phyloP scores from a whole-genome alignment of 2,113 vertebrate genomes.

The Phyllostomus discolor region DNA sequence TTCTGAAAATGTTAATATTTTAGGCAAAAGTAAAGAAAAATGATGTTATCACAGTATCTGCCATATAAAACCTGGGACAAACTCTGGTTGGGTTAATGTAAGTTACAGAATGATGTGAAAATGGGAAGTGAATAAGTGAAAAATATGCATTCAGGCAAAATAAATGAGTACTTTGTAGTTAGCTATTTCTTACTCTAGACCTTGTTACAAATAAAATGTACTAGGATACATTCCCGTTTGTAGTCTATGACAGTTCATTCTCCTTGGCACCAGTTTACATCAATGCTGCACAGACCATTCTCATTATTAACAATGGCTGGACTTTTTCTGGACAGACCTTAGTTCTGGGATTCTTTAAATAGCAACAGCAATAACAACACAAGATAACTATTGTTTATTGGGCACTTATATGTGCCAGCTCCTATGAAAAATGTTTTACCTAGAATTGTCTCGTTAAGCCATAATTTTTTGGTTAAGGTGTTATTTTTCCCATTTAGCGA shows the following conservation, averaged over 20 bases:
- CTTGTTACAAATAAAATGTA: neutral
- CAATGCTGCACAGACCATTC: too few relatives aligned
- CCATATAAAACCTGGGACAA: neutral
- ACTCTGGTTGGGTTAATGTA: neutral
- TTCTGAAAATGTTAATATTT: slow-evolving; percentile 35
- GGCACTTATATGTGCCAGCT: neutral
- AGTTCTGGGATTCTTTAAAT: too few relatives aligned
- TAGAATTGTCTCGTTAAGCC: neutral
- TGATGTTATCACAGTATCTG: neutral
- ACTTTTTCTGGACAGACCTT: too few relatives aligned
- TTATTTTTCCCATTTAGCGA: neutral
- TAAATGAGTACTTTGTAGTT: neutral
- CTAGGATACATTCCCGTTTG: neutral
- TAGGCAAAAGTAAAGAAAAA: neutral
- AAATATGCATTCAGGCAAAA: neutral
- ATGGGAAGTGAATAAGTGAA: neutral
- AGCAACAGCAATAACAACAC: neutral
- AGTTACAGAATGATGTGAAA: neutral
- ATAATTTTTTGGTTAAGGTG: neutral
- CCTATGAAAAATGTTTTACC: neutral
- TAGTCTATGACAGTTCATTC: too few relatives aligned
- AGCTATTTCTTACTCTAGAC: neutral
- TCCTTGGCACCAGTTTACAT: too few relatives aligned
- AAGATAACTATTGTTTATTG: neutral
- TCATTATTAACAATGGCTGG: too few relatives aligned